phyloP scores from a whole-genome alignment of 30 jellyfish, hydroid and myxozoan genomes.

The Aurelia aurita complex sp. Pacific region DNA sequence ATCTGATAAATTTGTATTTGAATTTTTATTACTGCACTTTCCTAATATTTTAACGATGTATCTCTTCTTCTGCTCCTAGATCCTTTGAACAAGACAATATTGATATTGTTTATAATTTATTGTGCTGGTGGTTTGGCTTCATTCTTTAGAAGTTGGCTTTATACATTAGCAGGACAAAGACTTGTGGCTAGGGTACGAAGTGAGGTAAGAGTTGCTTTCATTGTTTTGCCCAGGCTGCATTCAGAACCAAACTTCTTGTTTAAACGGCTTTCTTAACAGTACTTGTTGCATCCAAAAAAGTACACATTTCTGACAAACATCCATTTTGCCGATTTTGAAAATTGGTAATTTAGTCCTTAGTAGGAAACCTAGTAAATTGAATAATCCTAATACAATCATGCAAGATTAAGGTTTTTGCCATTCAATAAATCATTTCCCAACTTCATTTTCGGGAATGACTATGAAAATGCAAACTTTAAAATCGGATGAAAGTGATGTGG shows the following conservation, averaged over 20 bases:
- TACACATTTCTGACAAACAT: too few relatives aligned
- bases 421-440: too few relatives aligned
- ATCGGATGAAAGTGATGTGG: too few relatives aligned
- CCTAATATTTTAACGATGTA: background rate
- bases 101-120: conserved; percentile 66
- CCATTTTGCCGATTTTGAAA: too few relatives aligned
- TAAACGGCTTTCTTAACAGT: background rate
- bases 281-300: background rate
- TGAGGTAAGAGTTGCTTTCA: conserved; percentile 17
- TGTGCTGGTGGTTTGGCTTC: conserved; percentile 84
- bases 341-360: too few relatives aligned
- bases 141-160: conserved; percentile 86
- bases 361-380: too few relatives aligned
- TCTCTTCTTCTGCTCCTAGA: conserved; percentile 14
- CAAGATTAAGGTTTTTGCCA: too few relatives aligned
- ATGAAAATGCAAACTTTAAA: too few relatives aligned
- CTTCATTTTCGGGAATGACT: too few relatives aligned
- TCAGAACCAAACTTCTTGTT: background rate
- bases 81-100: conserved; percentile 65
- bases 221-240: background rate
- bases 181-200: conserved; percentile 89
- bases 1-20: background rate
- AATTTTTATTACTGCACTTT: background rate
- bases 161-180: conserved; percentile 93
- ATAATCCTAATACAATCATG: too few relatives aligned